Evolutionary conservation across 1,140 invertebrate species (phyloP), one percentile per base, ranked within the genome.

Genomic region (Cyphomyrmex costatus): DNA sequence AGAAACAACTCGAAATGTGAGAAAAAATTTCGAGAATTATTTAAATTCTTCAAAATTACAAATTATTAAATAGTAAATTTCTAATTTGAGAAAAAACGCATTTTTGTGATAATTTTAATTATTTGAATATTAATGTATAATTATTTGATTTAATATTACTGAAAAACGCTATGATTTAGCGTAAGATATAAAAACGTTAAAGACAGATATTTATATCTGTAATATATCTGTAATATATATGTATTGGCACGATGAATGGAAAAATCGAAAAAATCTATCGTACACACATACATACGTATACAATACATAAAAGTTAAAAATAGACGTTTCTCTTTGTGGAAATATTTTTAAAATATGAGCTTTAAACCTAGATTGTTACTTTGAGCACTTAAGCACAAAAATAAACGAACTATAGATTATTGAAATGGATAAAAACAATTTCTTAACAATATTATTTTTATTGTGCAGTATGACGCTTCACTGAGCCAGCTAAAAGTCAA

Each of bases 271-370:
- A 65, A 78, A 7, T 65, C 10, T 19, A 14, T 42, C 4, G 12
- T 12, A 58, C 0, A 73, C 5, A 56, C 46, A 70, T 16, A 70
- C 51, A 63, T 30, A 56, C 19, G n/a, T 14, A 74, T 2, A 42
- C 36, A 46, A n/a, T 42, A 42, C 3, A 42, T 51, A 65, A 78
- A 14, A 78, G 19, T 30, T 65, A 78, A 78, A 78, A 49, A 80
- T 80, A 80, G 16, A 53, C 10, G 7, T 70, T 80, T 80, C 60
- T 80, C 63, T 80, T 51, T 46, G 42, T 19, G 24, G 19, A 78
- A 78, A 24, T 78, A 78, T 78, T 78, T 78, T 78, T 65, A 65
- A 78, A 78, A 63, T 78, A 30, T 78, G 76, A 78, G 60, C 27
- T 78, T 78, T 63, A 78, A 65, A 51, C 58, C 58, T 63, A 46